Evolutionary conservation across 2,113 vertebrate species (phyloP).

Genomic region (Propithecus coquereli): DNA sequence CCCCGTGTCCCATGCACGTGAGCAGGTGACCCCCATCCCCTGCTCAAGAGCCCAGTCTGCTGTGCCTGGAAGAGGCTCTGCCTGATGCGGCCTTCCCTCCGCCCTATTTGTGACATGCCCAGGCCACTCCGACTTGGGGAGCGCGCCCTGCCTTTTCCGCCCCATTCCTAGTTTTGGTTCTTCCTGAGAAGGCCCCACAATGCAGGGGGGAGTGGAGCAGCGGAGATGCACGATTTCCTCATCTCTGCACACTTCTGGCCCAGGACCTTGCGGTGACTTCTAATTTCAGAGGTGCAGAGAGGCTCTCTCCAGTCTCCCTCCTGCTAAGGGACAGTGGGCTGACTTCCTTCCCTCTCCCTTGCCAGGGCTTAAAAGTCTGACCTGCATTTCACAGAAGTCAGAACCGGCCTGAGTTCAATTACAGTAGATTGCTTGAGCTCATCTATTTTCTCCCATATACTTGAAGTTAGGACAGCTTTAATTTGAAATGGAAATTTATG

Average conservation of each 20-base stretch:
- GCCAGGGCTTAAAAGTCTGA: not conserved
- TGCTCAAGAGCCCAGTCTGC: not conserved
- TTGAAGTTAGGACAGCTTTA: conserved; percentile 68
- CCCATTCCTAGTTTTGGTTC: not conserved
- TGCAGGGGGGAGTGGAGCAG: not conserved
- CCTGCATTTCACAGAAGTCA: conserved; percentile 41
- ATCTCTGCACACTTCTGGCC: not conserved
- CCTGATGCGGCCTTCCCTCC: not conserved
- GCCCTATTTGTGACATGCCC: not conserved
- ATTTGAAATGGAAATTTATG: conserved; percentile 78
- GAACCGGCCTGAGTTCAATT: conserved; percentile 34
- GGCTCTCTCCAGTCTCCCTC: not conserved
- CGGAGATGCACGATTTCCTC: not conserved
- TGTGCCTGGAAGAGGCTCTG: not conserved
- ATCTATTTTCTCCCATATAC: conserved; percentile 67
- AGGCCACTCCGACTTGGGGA: not conserved
- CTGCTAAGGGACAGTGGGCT: not conserved
- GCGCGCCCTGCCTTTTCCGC: not conserved
- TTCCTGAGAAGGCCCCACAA: not conserved
- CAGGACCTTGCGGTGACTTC: not conserved
- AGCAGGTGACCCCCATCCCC: accelerated
- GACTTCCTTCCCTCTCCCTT: not conserved
- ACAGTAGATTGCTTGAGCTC: conserved; percentile 57
- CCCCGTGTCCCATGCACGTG: not conserved
- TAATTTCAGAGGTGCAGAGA: not conserved